Percentiles rank a stretch among this genome's conserved stretches.
These are phyloP conservation scores for Ianthella basta DNA, from an alignment of 37 sponge, comb jelly and placozoan genomes.

Conservation along the genomic window DNA sequence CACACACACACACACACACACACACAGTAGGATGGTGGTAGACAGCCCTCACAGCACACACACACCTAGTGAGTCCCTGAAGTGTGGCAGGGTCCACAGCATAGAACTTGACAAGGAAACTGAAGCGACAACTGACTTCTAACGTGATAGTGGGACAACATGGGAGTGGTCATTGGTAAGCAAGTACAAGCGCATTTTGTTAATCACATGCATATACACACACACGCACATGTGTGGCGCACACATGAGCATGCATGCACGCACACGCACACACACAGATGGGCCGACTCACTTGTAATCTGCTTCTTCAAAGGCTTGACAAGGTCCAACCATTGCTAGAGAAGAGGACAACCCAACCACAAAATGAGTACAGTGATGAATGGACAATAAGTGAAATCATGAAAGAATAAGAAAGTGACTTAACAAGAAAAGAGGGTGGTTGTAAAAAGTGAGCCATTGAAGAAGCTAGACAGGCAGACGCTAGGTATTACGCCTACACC, in stretches of 20 bases:
- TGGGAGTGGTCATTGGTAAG: background rate
- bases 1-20: too few species aligned
- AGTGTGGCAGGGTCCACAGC: slow-evolving; percentile 41
- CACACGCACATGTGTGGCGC: background rate
- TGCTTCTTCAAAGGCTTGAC: slow-evolving; percentile 63
- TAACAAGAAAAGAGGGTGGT: too few species aligned
- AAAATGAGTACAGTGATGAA: too few species aligned
- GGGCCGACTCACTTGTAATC: slow-evolving; percentile 45
- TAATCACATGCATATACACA: background rate
- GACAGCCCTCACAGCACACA: background rate
- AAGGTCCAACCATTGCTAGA: slow-evolving; percentile 69
- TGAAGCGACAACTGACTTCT: slow-evolving; percentile 9
- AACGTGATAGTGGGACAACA: background rate
- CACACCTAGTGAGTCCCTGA: slow-evolving; percentile 30
- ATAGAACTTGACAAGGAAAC: slow-evolving; percentile 59
- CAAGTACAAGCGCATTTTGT: too few species aligned
- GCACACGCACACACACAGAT: slow-evolving; percentile 10
- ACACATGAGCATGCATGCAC: too few species aligned
- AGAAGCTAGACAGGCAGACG: too few species aligned
- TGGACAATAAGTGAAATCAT: too few species aligned
- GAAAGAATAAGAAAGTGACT: too few species aligned
- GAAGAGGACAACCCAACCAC: background rate
- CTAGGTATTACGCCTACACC: too few species aligned
- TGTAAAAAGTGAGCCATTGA: too few species aligned
- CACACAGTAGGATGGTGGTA: too few species aligned